A percentile compares a stretch with the other conserved stretches of the same genome.
Conservation (phyloP, 2,888 invertebrate species). For the Lycocerus yunnanus region DNA sequence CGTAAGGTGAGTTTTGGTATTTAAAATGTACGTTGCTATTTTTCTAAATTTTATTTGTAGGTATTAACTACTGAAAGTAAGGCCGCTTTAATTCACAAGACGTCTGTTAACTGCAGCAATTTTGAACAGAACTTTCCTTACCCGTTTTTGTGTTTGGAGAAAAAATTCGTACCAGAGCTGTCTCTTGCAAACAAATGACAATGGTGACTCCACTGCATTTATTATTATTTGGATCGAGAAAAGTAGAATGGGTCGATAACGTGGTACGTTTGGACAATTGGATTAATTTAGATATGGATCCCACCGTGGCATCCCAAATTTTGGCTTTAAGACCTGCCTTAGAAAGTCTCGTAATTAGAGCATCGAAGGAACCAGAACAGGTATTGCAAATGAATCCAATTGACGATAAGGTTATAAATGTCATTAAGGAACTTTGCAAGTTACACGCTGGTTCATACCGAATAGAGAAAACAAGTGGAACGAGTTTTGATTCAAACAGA, state of each 20-base stretch:
- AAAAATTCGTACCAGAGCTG: conserved; percentile 94
- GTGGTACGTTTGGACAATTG: conserved; percentile 89
- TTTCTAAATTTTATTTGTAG: conserved; percentile 47
- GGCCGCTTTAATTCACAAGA: conserved; percentile 93
- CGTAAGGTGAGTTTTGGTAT: conserved; percentile 67
- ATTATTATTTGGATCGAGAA: conserved; percentile 88
- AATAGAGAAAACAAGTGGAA: conserved; percentile 62
- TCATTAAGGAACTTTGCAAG: conserved; percentile 75
- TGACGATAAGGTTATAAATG: conserved; percentile 65
- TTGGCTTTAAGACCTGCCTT: conserved; percentile 87
- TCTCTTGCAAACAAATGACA: conserved; percentile 92
- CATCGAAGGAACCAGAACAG: conserved; percentile 79
- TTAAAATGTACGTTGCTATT: not conserved
- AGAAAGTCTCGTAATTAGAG: conserved; percentile 81
- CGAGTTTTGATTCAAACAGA: conserved; percentile 59
- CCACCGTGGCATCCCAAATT: conserved; percentile 77
- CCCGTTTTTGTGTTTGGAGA: conserved; percentile 98
- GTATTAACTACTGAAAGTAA: conserved; percentile 95
- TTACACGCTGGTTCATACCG: conserved; percentile 77
- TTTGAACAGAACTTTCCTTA: conserved; percentile 83
- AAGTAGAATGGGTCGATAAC: conserved; percentile 78
- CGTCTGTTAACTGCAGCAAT: conserved; percentile 92
- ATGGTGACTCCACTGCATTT: conserved; percentile 95
- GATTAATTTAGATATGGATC: conserved; percentile 88
- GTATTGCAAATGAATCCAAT: conserved; percentile 66